Evolutionary conservation across 2,888 invertebrate genomes (phyloP).

Genomic region (Sceliomorpha sp.): DNA sequence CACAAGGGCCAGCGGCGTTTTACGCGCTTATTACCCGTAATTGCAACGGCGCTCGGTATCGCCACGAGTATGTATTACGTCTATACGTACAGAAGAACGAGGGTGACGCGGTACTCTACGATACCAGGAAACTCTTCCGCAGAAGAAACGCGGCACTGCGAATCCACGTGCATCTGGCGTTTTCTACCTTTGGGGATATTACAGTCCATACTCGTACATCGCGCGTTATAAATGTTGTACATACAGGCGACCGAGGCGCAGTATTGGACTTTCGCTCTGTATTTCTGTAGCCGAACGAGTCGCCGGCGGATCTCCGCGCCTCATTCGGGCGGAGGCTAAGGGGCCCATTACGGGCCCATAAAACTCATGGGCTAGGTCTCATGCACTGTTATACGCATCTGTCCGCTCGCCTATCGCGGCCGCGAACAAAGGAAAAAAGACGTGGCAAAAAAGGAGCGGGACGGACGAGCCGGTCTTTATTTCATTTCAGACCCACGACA

Average conservation of each 20-base stretch:
- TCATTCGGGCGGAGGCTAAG: conserved; percentile 58
- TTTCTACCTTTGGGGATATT: conserved; percentile 35
- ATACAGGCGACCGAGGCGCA: conserved; percentile 25
- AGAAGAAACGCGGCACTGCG: conserved; percentile 25
- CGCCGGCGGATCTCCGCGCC: conserved; percentile 41
- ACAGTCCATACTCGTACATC: conserved; percentile 8
- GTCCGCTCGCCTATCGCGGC: conserved; percentile 29
- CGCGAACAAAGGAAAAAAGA: conserved; percentile 54
- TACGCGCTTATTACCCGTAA: conserved; percentile 49
- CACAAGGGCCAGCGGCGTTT: conserved; percentile 50
- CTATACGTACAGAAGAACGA: conserved; percentile 33
- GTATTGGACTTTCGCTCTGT: conserved; percentile 58
- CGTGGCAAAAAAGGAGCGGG: conserved; percentile 42
- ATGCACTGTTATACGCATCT: conserved; percentile 66
- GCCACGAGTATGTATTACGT: conserved; percentile 47
- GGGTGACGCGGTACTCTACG: conserved; percentile 49
- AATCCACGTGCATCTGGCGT: conserved; percentile 50
- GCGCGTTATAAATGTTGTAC: conserved; percentile 9
- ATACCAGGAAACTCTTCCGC: conserved; percentile 52
- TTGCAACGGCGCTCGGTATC: conserved; percentile 42
- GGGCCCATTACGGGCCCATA: conserved; percentile 67
- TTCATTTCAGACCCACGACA: conserved; percentile 51
- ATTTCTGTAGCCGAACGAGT: conserved; percentile 45
- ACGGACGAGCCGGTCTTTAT: conserved; percentile 29
- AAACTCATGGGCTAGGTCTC: conserved; percentile 64